These are phyloP conservation scores for Agonopterix arenella DNA, from an alignment of 2,888 invertebrate genomes.

Conservation along the genomic window DNA sequence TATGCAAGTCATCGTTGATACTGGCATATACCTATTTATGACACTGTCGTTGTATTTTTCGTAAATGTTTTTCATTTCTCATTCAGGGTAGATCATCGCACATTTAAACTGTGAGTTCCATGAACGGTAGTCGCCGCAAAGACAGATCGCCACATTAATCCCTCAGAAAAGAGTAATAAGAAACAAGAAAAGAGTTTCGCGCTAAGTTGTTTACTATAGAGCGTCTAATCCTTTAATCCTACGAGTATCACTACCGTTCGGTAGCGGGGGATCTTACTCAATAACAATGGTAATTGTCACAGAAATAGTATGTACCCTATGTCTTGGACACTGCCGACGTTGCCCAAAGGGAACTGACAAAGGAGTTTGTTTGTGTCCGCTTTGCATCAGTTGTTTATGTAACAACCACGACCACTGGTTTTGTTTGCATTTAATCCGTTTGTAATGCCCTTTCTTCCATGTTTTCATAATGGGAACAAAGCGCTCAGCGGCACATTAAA, in stretches of 20 bases:
- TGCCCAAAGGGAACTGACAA: slow-evolving; percentile 47
- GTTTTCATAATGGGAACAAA: slow-evolving; percentile 46
- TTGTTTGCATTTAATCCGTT: slow-evolving; percentile 71
- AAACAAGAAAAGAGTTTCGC: slow-evolving; percentile 38
- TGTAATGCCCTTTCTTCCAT: slow-evolving; percentile 55
- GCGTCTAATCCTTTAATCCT: slow-evolving; percentile 64
- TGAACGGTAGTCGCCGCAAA: neutral
- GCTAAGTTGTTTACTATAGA: slow-evolving; percentile 47
- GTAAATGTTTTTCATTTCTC: no score
- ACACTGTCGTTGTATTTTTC: no score
- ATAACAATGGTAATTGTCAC: slow-evolving; percentile 56
- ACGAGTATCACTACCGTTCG: slow-evolving; percentile 52
- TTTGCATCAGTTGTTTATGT: slow-evolving; percentile 64
- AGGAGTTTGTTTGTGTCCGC: slow-evolving; percentile 62
- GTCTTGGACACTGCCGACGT: slow-evolving; percentile 21
- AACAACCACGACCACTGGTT: slow-evolving; percentile 50
- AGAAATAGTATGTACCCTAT: slow-evolving; percentile 38
- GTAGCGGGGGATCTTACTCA: slow-evolving; percentile 33
- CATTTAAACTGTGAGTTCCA: no score
- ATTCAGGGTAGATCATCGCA: no score
- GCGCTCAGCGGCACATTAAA: slow-evolving; percentile 25
- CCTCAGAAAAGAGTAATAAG: slow-evolving; percentile 25
- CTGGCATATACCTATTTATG: no score
- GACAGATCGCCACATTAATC: slow-evolving; percentile 1
- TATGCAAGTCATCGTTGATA: slow-evolving; percentile 3